Base-by-base conservation (phyloP, 1,140 invertebrate genomes). In the Drosophila ficusphila region DNA sequence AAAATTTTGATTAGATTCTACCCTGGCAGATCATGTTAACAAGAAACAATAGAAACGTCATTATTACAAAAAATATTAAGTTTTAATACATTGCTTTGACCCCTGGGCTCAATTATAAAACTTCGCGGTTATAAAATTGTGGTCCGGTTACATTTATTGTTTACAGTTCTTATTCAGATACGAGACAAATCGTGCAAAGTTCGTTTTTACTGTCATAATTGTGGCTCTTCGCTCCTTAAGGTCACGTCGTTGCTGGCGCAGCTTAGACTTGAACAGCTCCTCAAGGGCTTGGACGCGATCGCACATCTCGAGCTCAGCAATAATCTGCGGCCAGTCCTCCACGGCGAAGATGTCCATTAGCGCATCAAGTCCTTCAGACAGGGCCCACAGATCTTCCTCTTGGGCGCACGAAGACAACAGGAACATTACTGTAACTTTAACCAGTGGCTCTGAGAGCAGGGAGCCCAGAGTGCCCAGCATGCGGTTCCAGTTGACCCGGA, bases 331-430 rank as follows among this genome's bases (percentile, higher is more conserved):
- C 42, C 95, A 94, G 72, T 95, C 94, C 86, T 97, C 96, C 90
- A 96, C 95, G 2, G 95, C 93, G 91, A 95, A 96, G 34, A 96
- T 93, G 90, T 97, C 96, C 91, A 96, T 95, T 44, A 96, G 78
- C 9, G 94, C 93, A 88, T 96, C 96, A 11, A 96, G 88, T 12
- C 94, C 93, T 91, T 97, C 96, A 19, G 96, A 95, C 9, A 94
- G 91, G 0, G 96, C 93, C 94, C 95, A 95, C 3, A 95, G 92
- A 69, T 95, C 93, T 7, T 81, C 44, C 36, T 90, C 88, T 19
- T 69, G 36, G 2, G 74, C 42, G 12, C 78, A 86, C 1, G 67
- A 53, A 38, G 88, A 67, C 18, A 76, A 4, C 2, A 90, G 69
- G 21, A 76, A 76, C 14, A 54, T 23, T 0, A 89, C 72, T 34